Conservation (phyloP, 2,797 vertebrate genomes). For the Rhynchotus rufescens region DNA sequence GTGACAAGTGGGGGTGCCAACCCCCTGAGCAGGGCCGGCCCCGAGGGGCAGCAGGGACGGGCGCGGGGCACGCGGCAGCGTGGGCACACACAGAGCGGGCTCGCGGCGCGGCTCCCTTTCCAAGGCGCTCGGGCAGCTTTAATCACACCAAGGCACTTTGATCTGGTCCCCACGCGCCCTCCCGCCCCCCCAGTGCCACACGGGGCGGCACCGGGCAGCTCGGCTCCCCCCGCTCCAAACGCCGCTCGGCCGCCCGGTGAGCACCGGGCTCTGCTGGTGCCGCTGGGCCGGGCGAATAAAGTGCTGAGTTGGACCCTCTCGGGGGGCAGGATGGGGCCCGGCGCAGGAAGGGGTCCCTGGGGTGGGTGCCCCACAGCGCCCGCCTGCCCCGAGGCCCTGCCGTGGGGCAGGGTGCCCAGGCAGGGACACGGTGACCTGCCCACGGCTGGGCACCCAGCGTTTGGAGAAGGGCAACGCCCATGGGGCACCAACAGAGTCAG, state of each 20-base stretch:
- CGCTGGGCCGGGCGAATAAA: slow-evolving; percentile 55
- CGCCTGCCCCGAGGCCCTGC: background rate
- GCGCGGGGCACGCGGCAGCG: background rate
- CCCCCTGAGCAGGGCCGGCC: no score
- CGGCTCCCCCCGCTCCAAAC: background rate
- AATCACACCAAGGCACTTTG: slow-evolving; percentile 67
- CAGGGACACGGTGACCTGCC: background rate
- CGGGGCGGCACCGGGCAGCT: background rate
- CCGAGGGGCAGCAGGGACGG: background rate
- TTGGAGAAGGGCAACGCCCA: background rate
- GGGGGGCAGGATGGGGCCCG: background rate
- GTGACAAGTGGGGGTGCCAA: no score
- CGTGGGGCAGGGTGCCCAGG: background rate
- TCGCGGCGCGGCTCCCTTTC: background rate
- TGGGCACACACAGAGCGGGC: background rate
- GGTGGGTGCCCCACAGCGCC: background rate
- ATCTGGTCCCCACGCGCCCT: slow-evolving; percentile 27
- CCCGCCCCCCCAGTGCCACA: background rate
- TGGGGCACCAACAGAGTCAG: background rate
- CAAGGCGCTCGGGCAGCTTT: slow-evolving; percentile 58
- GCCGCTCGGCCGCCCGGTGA: background rate
- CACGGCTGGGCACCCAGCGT: background rate
- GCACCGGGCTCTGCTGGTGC: background rate
- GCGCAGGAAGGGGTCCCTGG: background rate
- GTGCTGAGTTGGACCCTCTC: slow-evolving; percentile 49